Evolutionary conservation across 2,113 vertebrate genomes (phyloP).

Genomic region (Strix uralensis): DNA sequence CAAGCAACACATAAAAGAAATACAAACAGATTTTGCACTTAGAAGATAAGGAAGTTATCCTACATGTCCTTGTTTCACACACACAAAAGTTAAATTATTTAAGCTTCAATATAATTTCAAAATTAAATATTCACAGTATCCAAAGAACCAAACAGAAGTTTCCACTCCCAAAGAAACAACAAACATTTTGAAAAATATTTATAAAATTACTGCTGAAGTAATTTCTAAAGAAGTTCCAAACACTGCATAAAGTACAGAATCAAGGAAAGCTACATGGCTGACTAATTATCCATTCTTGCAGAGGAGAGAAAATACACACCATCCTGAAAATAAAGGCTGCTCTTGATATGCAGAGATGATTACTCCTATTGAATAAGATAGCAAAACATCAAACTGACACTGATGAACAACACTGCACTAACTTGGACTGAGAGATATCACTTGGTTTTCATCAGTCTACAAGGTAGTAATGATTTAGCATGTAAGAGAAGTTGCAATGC

Average conservation of each 20-base stretch:
- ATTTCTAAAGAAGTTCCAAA: neutral
- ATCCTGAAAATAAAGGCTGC: neutral
- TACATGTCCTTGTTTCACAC: neutral
- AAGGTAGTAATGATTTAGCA: neutral
- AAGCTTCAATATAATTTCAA: neutral
- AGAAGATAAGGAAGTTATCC: neutral
- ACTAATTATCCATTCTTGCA: neutral
- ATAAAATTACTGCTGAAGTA: neutral
- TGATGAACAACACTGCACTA: rapidly evolving
- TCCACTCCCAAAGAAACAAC: neutral
- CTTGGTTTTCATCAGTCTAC: neutral
- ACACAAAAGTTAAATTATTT: neutral
- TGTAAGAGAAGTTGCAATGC: neutral
- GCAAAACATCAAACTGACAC: neutral
- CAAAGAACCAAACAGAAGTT: neutral
- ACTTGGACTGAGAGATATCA: neutral
- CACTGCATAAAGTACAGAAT: neutral
- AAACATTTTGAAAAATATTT: neutral
- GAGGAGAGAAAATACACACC: neutral
- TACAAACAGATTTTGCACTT: neutral
- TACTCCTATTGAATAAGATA: neutral
- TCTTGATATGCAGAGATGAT: neutral
- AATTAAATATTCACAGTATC: neutral
- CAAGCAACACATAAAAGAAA: neutral
- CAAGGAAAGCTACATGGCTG: neutral